Conservation (phyloP, 1,140 invertebrate genomes). For the Drosophila subobscura region DNA sequence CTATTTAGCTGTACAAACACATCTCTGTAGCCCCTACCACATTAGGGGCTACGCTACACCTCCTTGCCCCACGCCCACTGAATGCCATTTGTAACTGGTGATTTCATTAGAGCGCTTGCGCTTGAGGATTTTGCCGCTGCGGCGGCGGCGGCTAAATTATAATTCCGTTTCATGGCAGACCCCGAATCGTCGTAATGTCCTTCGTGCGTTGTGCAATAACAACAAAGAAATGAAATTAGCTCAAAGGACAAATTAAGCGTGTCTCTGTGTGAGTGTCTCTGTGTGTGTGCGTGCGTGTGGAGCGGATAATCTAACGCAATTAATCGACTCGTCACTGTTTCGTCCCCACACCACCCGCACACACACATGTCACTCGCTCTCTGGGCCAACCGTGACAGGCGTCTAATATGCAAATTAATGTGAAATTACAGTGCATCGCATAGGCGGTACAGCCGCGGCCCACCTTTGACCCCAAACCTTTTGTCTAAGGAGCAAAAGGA, state of each 20-base stretch:
- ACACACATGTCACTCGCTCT: slow-evolving; percentile 54
- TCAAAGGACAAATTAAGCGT: slow-evolving; percentile 70
- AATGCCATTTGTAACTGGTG: slow-evolving; percentile 21
- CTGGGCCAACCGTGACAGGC: slow-evolving; percentile 46
- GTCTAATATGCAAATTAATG: slow-evolving; percentile 76
- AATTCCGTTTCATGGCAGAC: slow-evolving; percentile 58
- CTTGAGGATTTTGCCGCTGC: slow-evolving; percentile 60
- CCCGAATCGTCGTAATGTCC: slow-evolving; percentile 48
- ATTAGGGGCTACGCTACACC: no score
- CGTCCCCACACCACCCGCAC: slow-evolving; percentile 10
- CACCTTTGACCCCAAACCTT: slow-evolving; percentile 1
- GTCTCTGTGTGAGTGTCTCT: slow-evolving; percentile 10
- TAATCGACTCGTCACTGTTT: slow-evolving; percentile 80
- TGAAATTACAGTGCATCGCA: slow-evolving; percentile 62
- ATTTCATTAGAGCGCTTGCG: slow-evolving; percentile 68
- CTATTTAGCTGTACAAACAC: slow-evolving; percentile 61
- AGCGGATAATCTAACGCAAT: slow-evolving; percentile 75
- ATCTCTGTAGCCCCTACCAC: background rate
- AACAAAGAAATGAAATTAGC: slow-evolving; percentile 79
- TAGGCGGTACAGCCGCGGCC: slow-evolving; percentile 9
- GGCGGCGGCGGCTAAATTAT: slow-evolving; percentile 65
- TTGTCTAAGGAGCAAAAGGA: slow-evolving; percentile 17
- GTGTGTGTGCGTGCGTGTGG: slow-evolving; percentile 27
- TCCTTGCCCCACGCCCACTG: background rate
- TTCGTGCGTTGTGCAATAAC: slow-evolving; percentile 69